A percentile compares a stretch with the other conserved stretches of the same genome.
Conservation (phyloP, 1,140 invertebrate genomes). For the Drosophila azteca region DNA sequence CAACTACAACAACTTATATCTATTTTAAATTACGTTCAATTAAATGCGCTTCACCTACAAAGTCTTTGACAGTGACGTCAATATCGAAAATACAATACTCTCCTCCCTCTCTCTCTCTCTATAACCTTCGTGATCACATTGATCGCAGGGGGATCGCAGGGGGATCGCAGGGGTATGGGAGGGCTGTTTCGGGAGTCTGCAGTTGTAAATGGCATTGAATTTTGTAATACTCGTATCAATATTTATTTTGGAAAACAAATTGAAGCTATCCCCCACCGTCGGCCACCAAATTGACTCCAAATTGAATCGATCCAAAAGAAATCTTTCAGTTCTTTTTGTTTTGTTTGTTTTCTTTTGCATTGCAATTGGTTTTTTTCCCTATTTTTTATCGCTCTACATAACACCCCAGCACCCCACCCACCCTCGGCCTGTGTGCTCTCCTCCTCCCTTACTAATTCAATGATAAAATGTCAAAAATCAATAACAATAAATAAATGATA, state of each 20-base stretch:
- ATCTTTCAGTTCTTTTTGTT: constrained; percentile 2
- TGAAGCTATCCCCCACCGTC: constrained; percentile 20
- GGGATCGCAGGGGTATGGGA: constrained; percentile 18
- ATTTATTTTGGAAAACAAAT: constrained; percentile 11
- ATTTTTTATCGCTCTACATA: constrained; percentile 22
- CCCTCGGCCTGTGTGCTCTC: not conserved
- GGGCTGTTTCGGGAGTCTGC: constrained; percentile 7
- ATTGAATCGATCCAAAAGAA: constrained; percentile 35
- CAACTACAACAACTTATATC: constrained; percentile 61
- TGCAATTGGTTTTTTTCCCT: constrained; percentile 40
- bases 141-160: constrained; percentile 21
- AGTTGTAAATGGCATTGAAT: constrained; percentile 34
- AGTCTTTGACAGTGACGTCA: constrained; percentile 65
- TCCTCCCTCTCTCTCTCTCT: not conserved
- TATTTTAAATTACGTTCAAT: constrained; percentile 80
- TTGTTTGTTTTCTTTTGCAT: constrained; percentile 10
- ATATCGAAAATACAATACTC: constrained; percentile 48
- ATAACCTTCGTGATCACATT: constrained; percentile 39
- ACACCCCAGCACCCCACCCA: too few species aligned
- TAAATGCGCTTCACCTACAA: constrained; percentile 72
- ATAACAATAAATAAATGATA: constrained; percentile 81
- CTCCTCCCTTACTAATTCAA: constrained; percentile 65
- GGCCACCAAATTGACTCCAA: constrained; percentile 16
- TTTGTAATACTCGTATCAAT: constrained; percentile 35
- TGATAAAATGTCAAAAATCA: constrained; percentile 82